Evolutionary conservation across 2,888 invertebrate genomes (phyloP).

Genomic region (Synergus umbraculus): DNA sequence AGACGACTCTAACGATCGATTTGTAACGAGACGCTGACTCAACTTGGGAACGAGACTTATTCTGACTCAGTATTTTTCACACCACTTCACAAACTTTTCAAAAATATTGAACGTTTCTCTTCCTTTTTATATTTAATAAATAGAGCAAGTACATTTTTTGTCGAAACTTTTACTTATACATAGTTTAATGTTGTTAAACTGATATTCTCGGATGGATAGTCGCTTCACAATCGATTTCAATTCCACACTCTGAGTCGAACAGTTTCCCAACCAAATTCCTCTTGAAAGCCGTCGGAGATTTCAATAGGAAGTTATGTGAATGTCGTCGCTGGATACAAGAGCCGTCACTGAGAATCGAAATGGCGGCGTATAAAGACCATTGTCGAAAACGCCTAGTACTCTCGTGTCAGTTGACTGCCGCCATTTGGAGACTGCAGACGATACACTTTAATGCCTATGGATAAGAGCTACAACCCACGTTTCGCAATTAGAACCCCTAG

Average conservation of each 20-base stretch:
- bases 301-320: slow-evolving; percentile 70
- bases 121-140: neutral
- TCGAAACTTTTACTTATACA: neutral
- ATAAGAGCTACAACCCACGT: slow-evolving; percentile 34
- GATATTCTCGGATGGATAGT: slow-evolving; percentile 43
- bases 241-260: slow-evolving; percentile 51
- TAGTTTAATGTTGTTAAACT: slow-evolving; percentile 49
- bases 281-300: slow-evolving; percentile 64
- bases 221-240: slow-evolving; percentile 42
- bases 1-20: slow-evolving; percentile 59
- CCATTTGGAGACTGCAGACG: slow-evolving; percentile 54
- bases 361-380: slow-evolving; percentile 64
- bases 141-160: neutral
- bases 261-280: slow-evolving; percentile 54
- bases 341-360: slow-evolving; percentile 61
- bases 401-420: slow-evolving; percentile 42
- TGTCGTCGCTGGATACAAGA: slow-evolving; percentile 64
- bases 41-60: slow-evolving; percentile 62
- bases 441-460: slow-evolving; percentile 46
- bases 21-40: slow-evolving; percentile 63
- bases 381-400: slow-evolving; percentile 59
- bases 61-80: slow-evolving; percentile 57
- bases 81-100: slow-evolving; percentile 1
- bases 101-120: neutral
- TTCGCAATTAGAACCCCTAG: slow-evolving; percentile 60